Base-by-base conservation (phyloP, 2,797 vertebrate genomes). In the Halcyon badia region DNA sequence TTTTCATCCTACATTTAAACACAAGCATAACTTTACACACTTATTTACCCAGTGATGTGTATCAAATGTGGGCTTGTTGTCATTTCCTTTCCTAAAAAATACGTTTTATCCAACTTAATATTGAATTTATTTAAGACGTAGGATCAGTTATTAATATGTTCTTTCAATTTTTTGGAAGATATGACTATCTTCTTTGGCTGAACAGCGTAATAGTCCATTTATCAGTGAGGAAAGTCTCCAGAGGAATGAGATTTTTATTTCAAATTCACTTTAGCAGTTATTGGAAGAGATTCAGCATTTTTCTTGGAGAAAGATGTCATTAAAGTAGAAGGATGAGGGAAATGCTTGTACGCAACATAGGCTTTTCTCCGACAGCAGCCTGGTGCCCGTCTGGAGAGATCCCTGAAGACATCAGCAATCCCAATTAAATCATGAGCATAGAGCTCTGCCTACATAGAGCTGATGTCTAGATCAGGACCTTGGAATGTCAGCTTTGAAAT, bases 301-400 rank as follows among this genome's bases (percentile, higher is more conserved):
- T 92, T 92, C 87, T 79, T 71, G 68, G 46, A 91, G 90, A 96
- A 92, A 87, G 51, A 76, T 70, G 82, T 94, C 62, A 89, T 75
- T 92, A 57, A 89, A 91, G 54, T 6, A 58, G 80, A 89, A 96
- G 80, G 92, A 94, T 72, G 90, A 97, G 93, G 86, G 71, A 83
- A 83, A 57, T 10, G 56, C 93, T 81, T 87, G 78, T 64, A 16
- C 60, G 88, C n/a, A 90, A 92, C 70, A 78, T 28, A 60, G 71
- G 72, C 78, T 94, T 79, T 93, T 58, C 35, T 39, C 87, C 42
- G 85, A 68, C 20, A 91, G 92, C 89, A 89, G 68, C 30, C 83
- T 82, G 73, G 78, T 90, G 89, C 83, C 95, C 82, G 89, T 97
- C 96, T 91, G 96, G 90, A 75, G 92, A 78, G 89, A 90, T 92